Evolutionary conservation across 2,113 vertebrate species (phyloP).

Genomic region (Oxyruncus cristatus): DNA sequence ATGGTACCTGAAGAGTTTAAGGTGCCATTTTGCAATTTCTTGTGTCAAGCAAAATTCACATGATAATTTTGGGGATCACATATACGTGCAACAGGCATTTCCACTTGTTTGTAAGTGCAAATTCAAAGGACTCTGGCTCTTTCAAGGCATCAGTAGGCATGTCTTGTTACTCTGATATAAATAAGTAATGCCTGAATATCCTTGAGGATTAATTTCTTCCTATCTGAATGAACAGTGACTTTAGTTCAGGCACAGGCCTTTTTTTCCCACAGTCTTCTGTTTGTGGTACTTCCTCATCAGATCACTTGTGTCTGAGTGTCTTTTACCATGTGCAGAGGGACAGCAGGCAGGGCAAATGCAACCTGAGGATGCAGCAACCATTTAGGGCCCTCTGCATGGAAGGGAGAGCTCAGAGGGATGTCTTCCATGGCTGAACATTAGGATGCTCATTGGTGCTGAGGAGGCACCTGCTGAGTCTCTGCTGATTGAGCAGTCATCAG

Average conservation of each 20-base stretch:
- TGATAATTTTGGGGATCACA: neutral
- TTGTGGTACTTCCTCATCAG: neutral
- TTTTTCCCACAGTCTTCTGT: neutral
- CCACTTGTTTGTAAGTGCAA: neutral
- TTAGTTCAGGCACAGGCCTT: neutral
- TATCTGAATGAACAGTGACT: neutral
- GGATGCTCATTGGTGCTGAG: neutral
- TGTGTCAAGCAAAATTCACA: neutral
- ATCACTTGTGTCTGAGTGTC: neutral
- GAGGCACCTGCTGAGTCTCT: neutral
- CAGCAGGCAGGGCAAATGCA: neutral
- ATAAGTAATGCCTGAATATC: neutral
- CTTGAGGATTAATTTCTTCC: neutral
- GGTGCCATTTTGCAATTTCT: neutral
- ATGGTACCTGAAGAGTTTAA: neutral
- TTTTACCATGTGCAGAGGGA: neutral
- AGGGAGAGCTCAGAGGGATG: neutral
- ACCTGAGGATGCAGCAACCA: neutral
- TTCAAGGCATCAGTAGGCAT: neutral
- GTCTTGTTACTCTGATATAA: neutral
- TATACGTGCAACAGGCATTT: neutral
- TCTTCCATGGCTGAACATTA: neutral
- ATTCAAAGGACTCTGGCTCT: neutral
- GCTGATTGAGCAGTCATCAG: neutral
- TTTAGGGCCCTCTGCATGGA: neutral